Evolutionary conservation across 2,888 invertebrate species (phyloP), one percentile per base, ranked within the genome.

Genomic region (Bimastos eiseni): DNA sequence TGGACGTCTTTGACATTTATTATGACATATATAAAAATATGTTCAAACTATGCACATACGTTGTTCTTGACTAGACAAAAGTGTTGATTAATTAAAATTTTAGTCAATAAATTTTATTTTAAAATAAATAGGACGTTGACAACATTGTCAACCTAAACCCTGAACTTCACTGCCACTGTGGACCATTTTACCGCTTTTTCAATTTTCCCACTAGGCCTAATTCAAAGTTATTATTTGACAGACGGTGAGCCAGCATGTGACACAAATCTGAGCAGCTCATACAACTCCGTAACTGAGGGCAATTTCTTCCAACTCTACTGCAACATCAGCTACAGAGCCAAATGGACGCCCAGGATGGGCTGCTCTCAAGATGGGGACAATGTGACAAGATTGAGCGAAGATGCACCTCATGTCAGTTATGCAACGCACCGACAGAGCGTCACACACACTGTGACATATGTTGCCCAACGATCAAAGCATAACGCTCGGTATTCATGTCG

Each of bases 311-410:
- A 70, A n/a, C 4, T 70, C 30, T 30, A 11, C n/a, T 70, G 70
- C 70, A 70, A 70, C 70, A 70, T 70, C 70, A 70, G 70, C 70
- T 70, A n/a, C n/a, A 30, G n/a, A 70, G 70, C 30, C 11, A n/a
- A 70, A 6, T 30, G 30, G 70, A 11, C 1, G 70, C n/a, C 70
- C 1, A 70, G n/a, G 70, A 70, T 70, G 70, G 30, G n/a, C 30
- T 70, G 70, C 70, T n/a, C 70, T 70, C 70, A 70, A 70, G n/a
- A 70, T n/a, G 70, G 70, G 30, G 70, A 70, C 70, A 70, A 70
- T 70, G 13, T 30, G 70, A 70, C 30, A 30, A n/a, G 70, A n/a
- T n/a, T 70, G n/a, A 70, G 70, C n/a, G n/a, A n/a, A n/a, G 70
- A 70, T 8, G 0, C 70, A n/a, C 8, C 70, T 8, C 70, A n/a